Conservation (phyloP, 2,113 vertebrate genomes). For the Amphilophus citrinellus region DNA sequence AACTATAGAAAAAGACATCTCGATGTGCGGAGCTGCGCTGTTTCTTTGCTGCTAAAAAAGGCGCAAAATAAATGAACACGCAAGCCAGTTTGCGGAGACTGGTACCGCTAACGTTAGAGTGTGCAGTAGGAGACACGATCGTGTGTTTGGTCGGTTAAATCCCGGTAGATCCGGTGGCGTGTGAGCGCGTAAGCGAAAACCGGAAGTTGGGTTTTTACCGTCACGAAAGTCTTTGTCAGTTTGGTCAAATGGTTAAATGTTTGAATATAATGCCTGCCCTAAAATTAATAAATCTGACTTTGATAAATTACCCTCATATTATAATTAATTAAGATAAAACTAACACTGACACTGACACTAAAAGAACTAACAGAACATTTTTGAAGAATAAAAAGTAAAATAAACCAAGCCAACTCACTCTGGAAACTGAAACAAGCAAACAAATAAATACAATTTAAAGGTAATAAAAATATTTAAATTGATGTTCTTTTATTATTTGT, state of each 20-base stretch:
- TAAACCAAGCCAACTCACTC: not conserved
- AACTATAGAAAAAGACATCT: not conserved
- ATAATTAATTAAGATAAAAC: not conserved
- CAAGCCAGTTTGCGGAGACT: not conserved
- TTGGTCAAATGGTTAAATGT: not conserved
- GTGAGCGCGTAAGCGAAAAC: not conserved
- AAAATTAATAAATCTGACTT: not conserved
- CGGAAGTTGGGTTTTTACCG: not conserved
- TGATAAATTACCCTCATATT: not conserved
- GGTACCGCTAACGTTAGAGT: not conserved
- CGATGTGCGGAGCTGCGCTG: not conserved
- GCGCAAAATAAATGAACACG: not conserved
- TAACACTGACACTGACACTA: not conserved
- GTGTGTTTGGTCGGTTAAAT: not conserved
- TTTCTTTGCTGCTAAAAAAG: not conserved
- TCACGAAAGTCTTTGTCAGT: too few relatives aligned
- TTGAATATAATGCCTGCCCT: not conserved
- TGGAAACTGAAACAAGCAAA: too few relatives aligned
- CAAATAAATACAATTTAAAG: too few relatives aligned
- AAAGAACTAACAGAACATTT: not conserved
- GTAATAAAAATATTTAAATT: too few relatives aligned
- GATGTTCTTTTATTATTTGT: too few relatives aligned
- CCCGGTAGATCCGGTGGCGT: not conserved
- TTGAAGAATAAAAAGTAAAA: not conserved
- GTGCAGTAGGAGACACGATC: not conserved